Percentiles rank a stretch among this genome's conserved stretches.
phyloP scores from a whole-genome alignment of 1,140 invertebrate species.

The Drosophila funebris region DNA sequence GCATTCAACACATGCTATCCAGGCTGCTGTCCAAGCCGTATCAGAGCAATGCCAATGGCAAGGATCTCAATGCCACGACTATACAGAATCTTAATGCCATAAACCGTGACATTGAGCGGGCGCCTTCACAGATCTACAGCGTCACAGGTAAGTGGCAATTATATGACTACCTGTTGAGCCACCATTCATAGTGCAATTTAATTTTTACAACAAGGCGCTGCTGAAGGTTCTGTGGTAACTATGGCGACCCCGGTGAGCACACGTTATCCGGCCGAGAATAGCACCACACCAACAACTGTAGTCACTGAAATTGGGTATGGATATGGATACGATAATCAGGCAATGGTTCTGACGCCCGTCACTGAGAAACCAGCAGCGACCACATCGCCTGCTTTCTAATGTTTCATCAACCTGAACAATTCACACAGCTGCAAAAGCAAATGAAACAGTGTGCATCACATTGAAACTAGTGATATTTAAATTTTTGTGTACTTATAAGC shows the following conservation, averaged over 20 bases:
- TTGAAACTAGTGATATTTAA: slow-evolving; percentile 70
- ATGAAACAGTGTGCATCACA: slow-evolving; percentile 65
- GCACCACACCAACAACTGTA: slow-evolving; percentile 72
- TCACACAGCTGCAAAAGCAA: slow-evolving; percentile 32
- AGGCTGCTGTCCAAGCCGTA: slow-evolving; percentile 45
- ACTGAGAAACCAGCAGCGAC: slow-evolving; percentile 61
- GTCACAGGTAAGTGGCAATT: slow-evolving; percentile 68
- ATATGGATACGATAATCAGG: slow-evolving; percentile 73
- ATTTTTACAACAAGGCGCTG: slow-evolving; percentile 57
- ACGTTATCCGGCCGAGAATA: slow-evolving; percentile 81
- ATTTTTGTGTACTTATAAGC: slow-evolving; percentile 11
- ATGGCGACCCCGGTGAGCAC: slow-evolving; percentile 77
- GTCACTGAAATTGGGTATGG: slow-evolving; percentile 70
- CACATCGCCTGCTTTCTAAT: slow-evolving; percentile 46
- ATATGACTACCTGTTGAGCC: slow-evolving; percentile 34
- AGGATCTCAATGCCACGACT: slow-evolving; percentile 73
- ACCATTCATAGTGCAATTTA: slow-evolving; percentile 5
- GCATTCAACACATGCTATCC: slow-evolving; percentile 36
- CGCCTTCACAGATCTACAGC: slow-evolving; percentile 75
- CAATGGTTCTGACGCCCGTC: slow-evolving; percentile 75
- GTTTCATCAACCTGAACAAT: background rate
- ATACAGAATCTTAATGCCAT: slow-evolving; percentile 76
- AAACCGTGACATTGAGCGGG: slow-evolving; percentile 75
- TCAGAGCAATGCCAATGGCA: slow-evolving; percentile 55
- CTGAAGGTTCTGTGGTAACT: slow-evolving; percentile 75